phyloP scores from a whole-genome alignment of 2,113 vertebrate species.

The Zapornia atra region DNA sequence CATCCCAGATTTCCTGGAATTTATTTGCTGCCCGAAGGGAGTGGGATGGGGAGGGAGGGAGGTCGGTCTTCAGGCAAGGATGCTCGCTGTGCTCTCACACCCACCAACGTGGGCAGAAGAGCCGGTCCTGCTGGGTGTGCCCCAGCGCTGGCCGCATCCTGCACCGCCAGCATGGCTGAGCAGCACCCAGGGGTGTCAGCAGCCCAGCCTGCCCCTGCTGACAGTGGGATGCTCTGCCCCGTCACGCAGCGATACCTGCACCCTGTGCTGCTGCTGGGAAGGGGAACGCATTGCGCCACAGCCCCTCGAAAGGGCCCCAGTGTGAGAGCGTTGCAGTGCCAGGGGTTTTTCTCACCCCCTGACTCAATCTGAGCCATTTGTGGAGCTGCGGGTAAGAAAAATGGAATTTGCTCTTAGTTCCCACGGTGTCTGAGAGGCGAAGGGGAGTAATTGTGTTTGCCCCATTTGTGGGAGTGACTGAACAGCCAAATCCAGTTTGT shows the following conservation, averaged over 20 bases:
- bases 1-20: neutral
- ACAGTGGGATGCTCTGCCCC: neutral
- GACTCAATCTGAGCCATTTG: neutral
- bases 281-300: neutral
- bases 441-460: conserved; percentile 32
- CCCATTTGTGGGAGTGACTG: conserved; percentile 19
- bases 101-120: accelerated
- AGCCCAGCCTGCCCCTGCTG: accelerated
- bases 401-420: neutral
- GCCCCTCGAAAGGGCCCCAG: neutral
- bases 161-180: neutral
- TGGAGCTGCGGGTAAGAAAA: neutral
- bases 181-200: neutral
- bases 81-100: neutral
- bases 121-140: accelerated
- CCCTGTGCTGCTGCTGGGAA: accelerated
- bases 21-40: neutral
- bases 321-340: neutral
- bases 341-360: neutral
- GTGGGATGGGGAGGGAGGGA: accelerated
- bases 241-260: accelerated
- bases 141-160: neutral
- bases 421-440: neutral
- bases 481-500: conserved; percentile 17
- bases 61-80: neutral